Conservation (phyloP, 2,113 vertebrate species). For the Motacilla alba region DNA sequence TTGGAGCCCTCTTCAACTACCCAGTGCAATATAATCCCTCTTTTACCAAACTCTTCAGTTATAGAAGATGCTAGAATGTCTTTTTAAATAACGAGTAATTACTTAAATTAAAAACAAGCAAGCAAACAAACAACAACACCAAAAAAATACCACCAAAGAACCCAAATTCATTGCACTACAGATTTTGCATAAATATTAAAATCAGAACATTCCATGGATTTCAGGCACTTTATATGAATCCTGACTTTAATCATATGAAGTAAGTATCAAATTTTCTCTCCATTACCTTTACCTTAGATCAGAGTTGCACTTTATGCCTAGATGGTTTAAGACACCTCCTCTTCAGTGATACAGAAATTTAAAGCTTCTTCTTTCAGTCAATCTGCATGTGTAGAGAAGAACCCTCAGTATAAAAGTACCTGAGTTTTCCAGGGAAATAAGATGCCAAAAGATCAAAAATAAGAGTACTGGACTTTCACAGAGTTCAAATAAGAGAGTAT, state of each 20-base stretch:
- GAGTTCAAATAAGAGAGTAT: background rate
- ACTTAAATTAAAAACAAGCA: background rate
- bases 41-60: background rate
- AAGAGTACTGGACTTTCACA: background rate
- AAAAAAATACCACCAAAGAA: background rate
- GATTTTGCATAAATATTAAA: background rate
- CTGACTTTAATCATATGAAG: background rate
- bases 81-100: background rate
- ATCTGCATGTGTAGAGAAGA: background rate
- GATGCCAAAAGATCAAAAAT: background rate
- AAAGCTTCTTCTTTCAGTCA: background rate
- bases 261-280: background rate
- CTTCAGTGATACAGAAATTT: background rate
- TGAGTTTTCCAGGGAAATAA: background rate
- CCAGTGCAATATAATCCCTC: background rate
- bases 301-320: background rate
- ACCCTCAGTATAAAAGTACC: background rate
- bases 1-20: background rate
- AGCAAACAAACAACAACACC: background rate
- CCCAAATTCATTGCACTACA: background rate
- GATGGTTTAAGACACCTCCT: background rate
- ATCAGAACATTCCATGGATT: background rate
- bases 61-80: background rate
- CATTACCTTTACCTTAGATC: background rate
- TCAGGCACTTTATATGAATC: background rate